These are phyloP conservation scores for Mormyrus hasselquistii DNA, from an alignment of 2,797 vertebrate species.

Conservation along the genomic window DNA sequence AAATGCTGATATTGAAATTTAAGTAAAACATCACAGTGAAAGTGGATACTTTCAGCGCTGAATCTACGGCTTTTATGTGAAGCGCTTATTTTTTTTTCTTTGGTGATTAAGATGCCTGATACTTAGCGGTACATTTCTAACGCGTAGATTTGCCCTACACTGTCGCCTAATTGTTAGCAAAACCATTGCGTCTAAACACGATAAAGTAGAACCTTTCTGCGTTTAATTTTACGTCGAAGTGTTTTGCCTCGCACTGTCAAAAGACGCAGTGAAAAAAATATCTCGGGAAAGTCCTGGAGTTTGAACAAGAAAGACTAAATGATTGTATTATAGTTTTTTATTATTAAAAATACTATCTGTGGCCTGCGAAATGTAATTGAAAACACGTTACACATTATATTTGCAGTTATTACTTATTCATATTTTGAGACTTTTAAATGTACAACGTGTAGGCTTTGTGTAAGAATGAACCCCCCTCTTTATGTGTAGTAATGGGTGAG, in stretches of 20 bases:
- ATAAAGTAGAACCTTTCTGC: slow-evolving; percentile 4
- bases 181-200: background rate
- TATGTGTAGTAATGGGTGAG: slow-evolving; percentile 48
- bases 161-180: background rate
- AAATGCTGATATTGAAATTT: background rate
- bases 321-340: background rate
- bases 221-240: background rate
- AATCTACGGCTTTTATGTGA: background rate
- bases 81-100: background rate
- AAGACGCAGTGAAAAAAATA: background rate
- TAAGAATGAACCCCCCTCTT: background rate
- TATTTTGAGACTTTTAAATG: background rate
- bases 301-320: background rate
- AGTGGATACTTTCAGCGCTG: background rate
- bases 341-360: background rate
- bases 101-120: background rate
- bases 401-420: background rate
- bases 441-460: background rate
- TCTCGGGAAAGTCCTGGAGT: background rate
- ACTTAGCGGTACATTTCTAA: background rate
- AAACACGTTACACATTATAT: background rate
- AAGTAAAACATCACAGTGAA: background rate
- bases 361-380: background rate
- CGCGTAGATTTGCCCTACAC: background rate
- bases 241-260: background rate